A percentile compares a stretch with the other conserved stretches of the same genome.
Conservation (phyloP, 2,113 vertebrate genomes). For the Lathamus discolor region DNA sequence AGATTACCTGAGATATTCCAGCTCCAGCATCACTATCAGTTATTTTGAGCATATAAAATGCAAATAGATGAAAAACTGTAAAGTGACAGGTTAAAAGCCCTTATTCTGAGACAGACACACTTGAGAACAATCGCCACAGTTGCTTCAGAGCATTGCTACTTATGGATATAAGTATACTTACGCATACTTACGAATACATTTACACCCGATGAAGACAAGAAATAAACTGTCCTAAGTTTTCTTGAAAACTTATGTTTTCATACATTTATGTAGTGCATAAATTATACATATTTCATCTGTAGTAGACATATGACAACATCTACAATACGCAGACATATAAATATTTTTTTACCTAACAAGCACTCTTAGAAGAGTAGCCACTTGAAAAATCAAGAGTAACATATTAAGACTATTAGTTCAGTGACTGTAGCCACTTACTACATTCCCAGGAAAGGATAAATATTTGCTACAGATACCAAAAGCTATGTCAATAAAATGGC, state of each 20-base stretch:
- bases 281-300: neutral
- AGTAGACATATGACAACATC: neutral
- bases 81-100: constrained; percentile 27
- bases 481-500: neutral
- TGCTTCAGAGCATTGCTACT: neutral
- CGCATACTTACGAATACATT: neutral
- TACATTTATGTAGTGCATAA: neutral
- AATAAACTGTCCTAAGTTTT: neutral
- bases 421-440: neutral
- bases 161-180: neutral
- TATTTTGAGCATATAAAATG: neutral
- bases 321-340: fast-evolving
- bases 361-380: neutral
- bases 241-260: neutral
- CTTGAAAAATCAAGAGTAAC: neutral
- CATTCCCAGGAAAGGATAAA: neutral
- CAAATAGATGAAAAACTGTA: neutral
- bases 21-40: neutral
- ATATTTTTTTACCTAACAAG: neutral
- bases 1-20: neutral
- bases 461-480: neutral
- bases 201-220: neutral
- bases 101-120: neutral
- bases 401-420: neutral
- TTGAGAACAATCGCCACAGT: neutral